Evolutionary conservation across 1,140 invertebrate genomes (phyloP), one percentile per base, ranked within the genome.

Genomic region (Zaprionus kolodkinae): DNA sequence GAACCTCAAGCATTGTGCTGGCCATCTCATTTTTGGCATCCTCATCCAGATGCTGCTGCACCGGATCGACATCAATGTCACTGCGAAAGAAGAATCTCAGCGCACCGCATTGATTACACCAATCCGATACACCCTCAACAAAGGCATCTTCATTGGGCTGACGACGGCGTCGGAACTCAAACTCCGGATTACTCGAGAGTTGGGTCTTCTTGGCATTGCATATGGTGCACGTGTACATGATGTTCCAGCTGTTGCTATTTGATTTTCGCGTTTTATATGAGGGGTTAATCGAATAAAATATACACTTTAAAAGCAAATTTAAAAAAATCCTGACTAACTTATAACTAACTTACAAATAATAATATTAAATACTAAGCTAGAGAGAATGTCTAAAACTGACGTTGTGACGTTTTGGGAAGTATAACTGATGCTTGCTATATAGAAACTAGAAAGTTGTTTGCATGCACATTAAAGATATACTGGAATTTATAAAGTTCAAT

Each of bases 51-150:
- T 36, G n/a, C 30, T 45, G 36, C 0, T 1, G n/a, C n/a, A n/a
- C 0, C 3, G 56, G n/a, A 10, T 57, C 52, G 10, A 21, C 12
- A 1, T 11, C 10, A 13, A 33, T 27, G 7, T 56, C 27, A 10
- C 36, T 17, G 11, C 38, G 66, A 1, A 69, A 36, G 12, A 73
- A 79, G n/a, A 79, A 79, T 0, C 57, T 48, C 13, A 68, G 17
- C 0, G n/a, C 61, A 2, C 43, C 13, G 11, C 78, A 79, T 6
- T 60, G 35, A 2, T 21, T 15, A 21, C 77, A 79, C 43, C 57
- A 48, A 40, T 76, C 73, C 7, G 73, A 76, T 3, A 60, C 57
- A 17, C 73, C 77, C 12, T 68, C 73, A 2, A 79, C 6, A n/a
- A 5, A 38, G 1, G 57, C n/a, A 0, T 43, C 54, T 3, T 48